Percentiles rank a stretch among this genome's conserved stretches.
phyloP scores from a whole-genome alignment of 2,113 vertebrate species.

The Callipepla squamata region DNA sequence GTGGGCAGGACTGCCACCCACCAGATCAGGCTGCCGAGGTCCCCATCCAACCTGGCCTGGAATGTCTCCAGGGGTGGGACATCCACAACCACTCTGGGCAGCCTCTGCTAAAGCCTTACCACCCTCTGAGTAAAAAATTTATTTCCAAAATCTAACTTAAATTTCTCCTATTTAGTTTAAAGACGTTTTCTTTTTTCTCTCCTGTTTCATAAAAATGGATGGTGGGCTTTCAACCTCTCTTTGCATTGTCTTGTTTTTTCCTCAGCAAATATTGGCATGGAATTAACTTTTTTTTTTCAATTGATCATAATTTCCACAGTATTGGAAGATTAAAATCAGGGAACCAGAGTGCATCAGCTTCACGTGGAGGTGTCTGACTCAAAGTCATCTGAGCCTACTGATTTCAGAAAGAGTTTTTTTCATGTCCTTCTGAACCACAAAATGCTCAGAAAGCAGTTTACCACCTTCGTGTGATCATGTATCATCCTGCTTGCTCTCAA shows the following conservation, averaged over 20 bases:
- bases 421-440: not conserved
- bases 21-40: no score
- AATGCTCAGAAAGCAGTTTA: not conserved
- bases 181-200: no score
- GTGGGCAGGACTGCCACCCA: no score
- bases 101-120: no score
- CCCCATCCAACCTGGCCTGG: no score
- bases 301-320: not conserved
- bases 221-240: not conserved
- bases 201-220: not conserved
- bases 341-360: not conserved
- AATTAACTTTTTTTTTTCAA: slow-evolving; percentile 24
- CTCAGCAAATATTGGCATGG: not conserved
- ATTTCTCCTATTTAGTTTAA: no score
- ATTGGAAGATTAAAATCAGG: not conserved
- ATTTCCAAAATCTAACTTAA: no score
- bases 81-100: no score
- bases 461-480: not conserved
- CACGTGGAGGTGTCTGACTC: not conserved
- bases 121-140: no score
- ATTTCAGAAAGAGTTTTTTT: not conserved
- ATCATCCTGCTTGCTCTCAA: not conserved
- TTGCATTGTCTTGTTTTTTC: not conserved
- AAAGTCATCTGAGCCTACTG: not conserved
- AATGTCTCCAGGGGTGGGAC: no score